Base-by-base conservation (phyloP, 2,113 vertebrate species). In the Bagarius yarrelli region DNA sequence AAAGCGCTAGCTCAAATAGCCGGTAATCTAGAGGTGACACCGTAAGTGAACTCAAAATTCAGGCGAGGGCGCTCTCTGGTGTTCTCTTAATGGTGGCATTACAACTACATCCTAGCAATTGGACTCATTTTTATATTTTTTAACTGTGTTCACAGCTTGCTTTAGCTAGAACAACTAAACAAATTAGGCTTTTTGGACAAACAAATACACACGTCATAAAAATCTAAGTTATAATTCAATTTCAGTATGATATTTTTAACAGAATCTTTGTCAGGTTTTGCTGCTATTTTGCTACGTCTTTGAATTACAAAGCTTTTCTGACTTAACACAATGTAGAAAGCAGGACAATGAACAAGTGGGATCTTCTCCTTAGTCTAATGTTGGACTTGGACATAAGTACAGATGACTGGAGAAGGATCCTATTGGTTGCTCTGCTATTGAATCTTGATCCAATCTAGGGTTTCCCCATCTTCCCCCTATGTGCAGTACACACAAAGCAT, bases 341-440 rank as follows among this genome's bases (percentile, higher is more conserved):
- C 23, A 36, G 25, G 53, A 70, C 47, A 47, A 74, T 72, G 34
- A 79, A 63, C 53, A 73, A n/a, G 56, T 8, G 14, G 34, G 53
- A 73, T 74, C 32, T 21, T 63, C 63, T 74, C 47, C 74, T 67
- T 27, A 36, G 53, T 63, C 78, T 55, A 34, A 81, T 14, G 18
- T 50, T 25, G 52, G 60, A 69, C 32, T 40, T 23, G 3, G 52
- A 44, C n/a, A n/a, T n/a, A n/a, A n/a, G n/a, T n/a, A n/a, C n/a
- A n/a, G n/a, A n/a, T n/a, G n/a, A 89, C 55, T 80, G 85, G 72
- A 63, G 47, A 87, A 83, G 74, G 76, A 25, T 13, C 57, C 50
- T 82, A 93, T 91, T 92, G 91, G 91, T 85, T 90, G 72, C 2
- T 47, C 85, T 86, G 85, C 84, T 71, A 75, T 85, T 64, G 75